Evolutionary conservation across 1,140 invertebrate species (phyloP), one percentile per base, ranked within the genome.

Genomic region (Macrobrachium nipponense): DNA sequence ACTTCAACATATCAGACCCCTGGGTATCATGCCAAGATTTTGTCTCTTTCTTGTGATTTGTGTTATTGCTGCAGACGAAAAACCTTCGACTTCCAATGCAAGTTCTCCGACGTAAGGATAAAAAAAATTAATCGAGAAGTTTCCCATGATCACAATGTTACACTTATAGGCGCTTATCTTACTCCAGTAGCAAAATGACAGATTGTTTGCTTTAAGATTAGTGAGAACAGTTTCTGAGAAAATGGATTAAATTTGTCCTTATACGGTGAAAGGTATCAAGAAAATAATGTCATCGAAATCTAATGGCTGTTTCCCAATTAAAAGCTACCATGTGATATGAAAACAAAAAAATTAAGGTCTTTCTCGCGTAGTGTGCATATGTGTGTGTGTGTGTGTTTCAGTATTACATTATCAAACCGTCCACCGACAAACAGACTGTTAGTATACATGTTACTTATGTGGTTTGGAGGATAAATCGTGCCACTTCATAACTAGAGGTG

Each of bases 321-420:
- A 44, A 44, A 66, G 77, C 36, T 20, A 14, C 43, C 20, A 62
- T 79, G 76, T 79, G 76, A 79, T 79, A 79, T 79, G 12, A 36
- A 61, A 51, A n/a, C n/a, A n/a, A 51, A 51, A 10, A 36, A 51
- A 51, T 51, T 51, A 51, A 51, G 51, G n/a, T 62, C 58, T 62
- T 60, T 79, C 27, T 79, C 76, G n/a, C 76, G 58, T 60, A 77
- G 44, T 27, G 44, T 58, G n/a, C 51, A 20, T 51, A 7, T 51
- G 51, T 51, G 51, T 51, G 51, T 51, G 51, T 36, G 27, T 36
- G 44, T 14, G 44, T 20, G n/a, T 66, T 51, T 8, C 77, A 66
- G 77, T 80, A 80, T 80, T 80, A 80, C 61, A 15, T 43, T 43
- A 66, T 80, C 23, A 80, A 80, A 80, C 77, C 77, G 77, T 80